Base-by-base conservation (phyloP, 2,797 vertebrate species). In the Diglossa cyanea region DNA sequence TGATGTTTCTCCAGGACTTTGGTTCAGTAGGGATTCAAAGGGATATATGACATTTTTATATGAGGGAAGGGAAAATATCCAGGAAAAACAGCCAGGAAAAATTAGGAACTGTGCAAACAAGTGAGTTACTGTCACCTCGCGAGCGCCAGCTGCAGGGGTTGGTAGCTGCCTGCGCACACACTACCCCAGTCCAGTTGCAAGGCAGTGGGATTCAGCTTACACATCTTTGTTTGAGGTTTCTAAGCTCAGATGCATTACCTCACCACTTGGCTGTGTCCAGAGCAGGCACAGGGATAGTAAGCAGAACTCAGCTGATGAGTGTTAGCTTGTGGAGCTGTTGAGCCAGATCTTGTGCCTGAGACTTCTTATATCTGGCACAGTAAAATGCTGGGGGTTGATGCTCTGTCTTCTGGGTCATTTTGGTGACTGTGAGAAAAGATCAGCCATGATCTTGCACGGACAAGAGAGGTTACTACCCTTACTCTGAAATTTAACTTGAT, bases 31-130 rank as follows among this genome's bases (percentile, higher is more conserved):
- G 35, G 50, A 65, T 75, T 85, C 67, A 72, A 84, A 73, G 74
- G 45, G 17, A 33, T 80, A 60, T 33, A 62, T 45, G 33, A 48
- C 39, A n/a, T 57, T 58, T 91, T 94, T 72, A 48, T 72, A 47
- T 8, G 31, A 31, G 10, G 76, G 35, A 67, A 75, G 25, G 50
- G 68, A 85, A 94, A 84, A 33, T 47, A 61, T 70, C 62, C 67
- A 53, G 72, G 55, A 66, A 70, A 93, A 93, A 33, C 33, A 76
- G 61, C 44, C 54, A 91, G 72, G 86, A 92, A 88, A 92, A 90
- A 44, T 51, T 54, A 66, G 77, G 54, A 92, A 28, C 63, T 68
- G 70, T 40, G 40, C 39, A 53, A 72, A 62, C 31, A 82, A 58
- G 58, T 14, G 72, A 75, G 25, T 78, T 70, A 14, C 44, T 62